Percentiles rank a stretch among this genome's conserved stretches.
These are phyloP conservation scores for Mactromeris polynyma DNA, from an alignment of 2,888 invertebrate species.

Conservation along the genomic window DNA sequence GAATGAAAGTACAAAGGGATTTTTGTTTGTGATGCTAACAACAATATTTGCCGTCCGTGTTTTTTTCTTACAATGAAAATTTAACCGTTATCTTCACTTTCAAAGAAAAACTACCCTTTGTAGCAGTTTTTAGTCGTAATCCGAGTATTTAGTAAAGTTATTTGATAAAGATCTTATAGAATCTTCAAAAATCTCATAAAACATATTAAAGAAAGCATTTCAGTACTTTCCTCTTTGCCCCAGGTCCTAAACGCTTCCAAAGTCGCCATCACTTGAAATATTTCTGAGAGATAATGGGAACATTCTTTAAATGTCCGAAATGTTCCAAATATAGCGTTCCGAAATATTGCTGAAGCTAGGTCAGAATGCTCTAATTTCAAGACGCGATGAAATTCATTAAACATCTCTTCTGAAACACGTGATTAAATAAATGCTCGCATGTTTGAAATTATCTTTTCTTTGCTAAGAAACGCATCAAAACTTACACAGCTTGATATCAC, in stretches of 20 bases:
- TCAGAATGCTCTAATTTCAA: not conserved
- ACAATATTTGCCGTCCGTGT: not conserved
- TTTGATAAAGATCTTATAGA: not conserved
- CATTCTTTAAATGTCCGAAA: not conserved
- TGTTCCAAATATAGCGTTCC: not conserved
- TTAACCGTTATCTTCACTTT: not conserved
- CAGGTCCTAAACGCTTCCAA: not conserved
- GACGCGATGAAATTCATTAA: not conserved
- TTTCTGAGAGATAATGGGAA: not conserved
- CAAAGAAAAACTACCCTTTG: not conserved
- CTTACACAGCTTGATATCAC: not conserved
- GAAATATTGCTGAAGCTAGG: not conserved
- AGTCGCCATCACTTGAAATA: not conserved
- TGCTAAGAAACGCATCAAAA: not conserved
- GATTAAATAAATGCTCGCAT: not conserved
- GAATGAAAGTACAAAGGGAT: too few species aligned
- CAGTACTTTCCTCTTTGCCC: not conserved
- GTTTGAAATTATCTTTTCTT: not conserved
- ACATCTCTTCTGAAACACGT: not conserved
- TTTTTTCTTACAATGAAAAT: not conserved
- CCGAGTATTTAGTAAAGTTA: not conserved
- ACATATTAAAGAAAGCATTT: not conserved
- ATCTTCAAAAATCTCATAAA: not conserved
- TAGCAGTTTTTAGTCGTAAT: not conserved
- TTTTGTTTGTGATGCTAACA: conserved; percentile 4